Conservation (phyloP, 2,113 vertebrate genomes). For the Notiomystis cincta region DNA sequence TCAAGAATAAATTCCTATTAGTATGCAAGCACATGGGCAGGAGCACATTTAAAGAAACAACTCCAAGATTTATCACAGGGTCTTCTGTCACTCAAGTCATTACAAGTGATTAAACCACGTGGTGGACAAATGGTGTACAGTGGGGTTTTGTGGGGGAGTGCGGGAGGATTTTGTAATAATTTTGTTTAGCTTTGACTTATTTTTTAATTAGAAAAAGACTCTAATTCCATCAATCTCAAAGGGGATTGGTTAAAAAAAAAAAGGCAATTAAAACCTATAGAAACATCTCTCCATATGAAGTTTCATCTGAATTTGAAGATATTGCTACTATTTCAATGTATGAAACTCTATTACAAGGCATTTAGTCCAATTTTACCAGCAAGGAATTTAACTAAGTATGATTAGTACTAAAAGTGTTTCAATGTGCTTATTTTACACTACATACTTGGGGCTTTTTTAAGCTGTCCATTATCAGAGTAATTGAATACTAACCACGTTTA, state of each 20-base stretch:
- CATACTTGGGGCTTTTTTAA: neutral
- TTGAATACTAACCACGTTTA: neutral
- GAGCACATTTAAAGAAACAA: neutral
- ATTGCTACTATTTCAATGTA: neutral
- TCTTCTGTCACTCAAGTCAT: neutral
- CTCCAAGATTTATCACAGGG: neutral
- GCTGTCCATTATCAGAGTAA: neutral
- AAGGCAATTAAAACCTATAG: neutral
- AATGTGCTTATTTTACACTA: neutral
- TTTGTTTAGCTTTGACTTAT: neutral
- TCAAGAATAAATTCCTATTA: neutral
- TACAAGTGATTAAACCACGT: neutral
- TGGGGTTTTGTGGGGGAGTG: accelerated
- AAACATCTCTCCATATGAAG: neutral
- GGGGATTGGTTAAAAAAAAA: neutral
- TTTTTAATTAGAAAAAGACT: neutral
- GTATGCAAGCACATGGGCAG: accelerated
- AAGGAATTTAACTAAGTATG: accelerated
- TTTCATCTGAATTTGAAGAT: neutral
- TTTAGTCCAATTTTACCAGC: neutral
- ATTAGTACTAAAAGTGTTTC: neutral
- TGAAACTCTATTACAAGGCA: neutral
- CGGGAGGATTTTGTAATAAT: neutral
- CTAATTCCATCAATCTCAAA: neutral
- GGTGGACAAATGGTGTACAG: neutral